Base-by-base conservation (phyloP, 2,888 invertebrate species). In the Pinctada fucata region DNA sequence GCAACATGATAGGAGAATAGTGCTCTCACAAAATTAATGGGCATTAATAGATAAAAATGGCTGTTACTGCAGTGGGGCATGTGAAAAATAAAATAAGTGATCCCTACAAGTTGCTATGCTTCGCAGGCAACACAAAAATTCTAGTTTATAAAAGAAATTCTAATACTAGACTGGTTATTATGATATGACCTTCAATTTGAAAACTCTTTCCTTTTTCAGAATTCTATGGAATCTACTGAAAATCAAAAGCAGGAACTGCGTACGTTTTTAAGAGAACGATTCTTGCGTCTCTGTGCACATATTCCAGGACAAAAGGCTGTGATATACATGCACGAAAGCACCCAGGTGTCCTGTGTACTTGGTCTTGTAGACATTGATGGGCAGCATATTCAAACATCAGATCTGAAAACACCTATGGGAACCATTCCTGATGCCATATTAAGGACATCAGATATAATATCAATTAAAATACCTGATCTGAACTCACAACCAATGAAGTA, bases 351-450 rank as follows among this genome's bases (percentile, higher is more conserved):
- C 2, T 90, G 90, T n/a, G 82, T 78, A 5, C 80, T 91, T 6
- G 81, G 84, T 8, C 82, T 83, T 3, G 79, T 86, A 4, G 90
- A 90, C 75, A 84, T 90, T 16, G 86, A 90, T 58, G 83, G 88
- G 45, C 86, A 88, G 13, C 83, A 87, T 45, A 71, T 90, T 10
- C 88, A 89, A 68, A 85, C 90, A 3, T 78, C 80, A 0, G 81
- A 90, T 64, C 80, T 90, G 13, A 72, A 83, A n/a, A 91, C 91
- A 1, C 91, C 90, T 0, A 90, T 91, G 76, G 91, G 91, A 8
- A 82, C 86, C 2, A 81, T 91, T 45, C 90, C 90, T 2, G 83
- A 89, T 67, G 90, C 91, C n/a, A 78, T 88, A 0, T 73, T 91
- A 3, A 82, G 91, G 45, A 83, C 88, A 4, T 86, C 85, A 0